Evolutionary conservation across 1,140 invertebrate genomes (phyloP).

Genomic region (Caerostris extrusa): DNA sequence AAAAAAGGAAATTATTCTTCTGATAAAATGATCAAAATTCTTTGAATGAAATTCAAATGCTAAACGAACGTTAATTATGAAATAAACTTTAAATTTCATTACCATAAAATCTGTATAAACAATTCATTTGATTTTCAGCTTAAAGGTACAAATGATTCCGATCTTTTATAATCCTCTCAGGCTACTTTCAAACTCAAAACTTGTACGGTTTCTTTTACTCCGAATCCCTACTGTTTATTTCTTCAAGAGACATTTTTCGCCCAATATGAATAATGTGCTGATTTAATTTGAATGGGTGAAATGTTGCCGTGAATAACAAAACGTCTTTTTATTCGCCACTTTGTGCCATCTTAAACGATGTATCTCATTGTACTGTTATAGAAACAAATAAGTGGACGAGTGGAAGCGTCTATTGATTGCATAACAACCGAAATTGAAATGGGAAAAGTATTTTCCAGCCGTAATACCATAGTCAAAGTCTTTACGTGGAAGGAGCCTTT

Average conservation of each 20-base stretch:
- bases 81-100: too few species aligned
- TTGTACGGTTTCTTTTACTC: too few species aligned
- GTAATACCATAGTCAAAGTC: slow-evolving; percentile 59
- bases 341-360: background rate
- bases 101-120: too few species aligned
- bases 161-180: too few species aligned
- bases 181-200: too few species aligned
- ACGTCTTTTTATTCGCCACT: background rate
- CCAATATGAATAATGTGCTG: background rate
- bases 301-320: slow-evolving; percentile 11
- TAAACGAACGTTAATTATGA: too few species aligned
- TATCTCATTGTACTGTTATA: slow-evolving; percentile 15
- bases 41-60: too few species aligned
- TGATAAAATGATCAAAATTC: too few species aligned
- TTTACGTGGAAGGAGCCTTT: slow-evolving; percentile 7
- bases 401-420: slow-evolving; percentile 53
- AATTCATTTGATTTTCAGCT: too few species aligned
- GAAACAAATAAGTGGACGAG: slow-evolving; percentile 38
- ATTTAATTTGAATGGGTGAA: background rate
- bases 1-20: too few species aligned
- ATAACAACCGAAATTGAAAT: slow-evolving; percentile 71
- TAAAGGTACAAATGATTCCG: too few species aligned
- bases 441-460: slow-evolving; percentile 58
- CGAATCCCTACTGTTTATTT: background rate
- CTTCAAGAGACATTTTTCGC: background rate